These are phyloP conservation scores for Parus major DNA, from an alignment of 2,113 vertebrate species.

Conservation along the genomic window DNA sequence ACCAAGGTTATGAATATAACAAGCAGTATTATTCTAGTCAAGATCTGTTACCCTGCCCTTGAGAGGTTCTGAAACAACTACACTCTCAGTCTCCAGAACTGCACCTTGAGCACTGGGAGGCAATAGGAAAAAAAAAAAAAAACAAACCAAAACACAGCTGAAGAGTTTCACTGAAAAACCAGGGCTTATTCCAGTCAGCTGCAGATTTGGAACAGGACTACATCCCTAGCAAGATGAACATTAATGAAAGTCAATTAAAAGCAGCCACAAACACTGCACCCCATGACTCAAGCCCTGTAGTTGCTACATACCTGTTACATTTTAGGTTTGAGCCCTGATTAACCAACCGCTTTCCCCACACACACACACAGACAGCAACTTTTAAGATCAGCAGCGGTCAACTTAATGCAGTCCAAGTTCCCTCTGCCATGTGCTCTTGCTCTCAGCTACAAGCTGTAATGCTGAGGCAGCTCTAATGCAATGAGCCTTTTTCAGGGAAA, in stretches of 20 bases:
- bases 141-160: background rate
- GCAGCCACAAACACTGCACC: constrained; percentile 25
- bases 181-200: background rate
- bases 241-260: constrained; percentile 47
- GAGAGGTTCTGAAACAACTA: background rate
- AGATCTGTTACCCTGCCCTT: constrained; percentile 18
- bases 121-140: background rate
- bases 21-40: background rate
- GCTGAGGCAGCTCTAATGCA: background rate
- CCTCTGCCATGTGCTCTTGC: background rate
- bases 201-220: background rate
- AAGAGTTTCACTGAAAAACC: background rate
- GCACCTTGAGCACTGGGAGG: background rate
- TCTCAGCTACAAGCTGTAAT: background rate
- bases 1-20: background rate
- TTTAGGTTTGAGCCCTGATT: constrained; percentile 25
- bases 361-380: background rate
- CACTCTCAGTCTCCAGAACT: background rate
- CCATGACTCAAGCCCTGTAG: constrained; percentile 43
- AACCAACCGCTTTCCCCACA: constrained; percentile 1
- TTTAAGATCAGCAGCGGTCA: constrained; percentile 19
- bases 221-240: background rate
- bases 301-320: constrained; percentile 32
- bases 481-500: background rate
- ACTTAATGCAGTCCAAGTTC: background rate